Base-by-base conservation (phyloP, 2,888 invertebrate genomes). In the Deilephila porcellus region DNA sequence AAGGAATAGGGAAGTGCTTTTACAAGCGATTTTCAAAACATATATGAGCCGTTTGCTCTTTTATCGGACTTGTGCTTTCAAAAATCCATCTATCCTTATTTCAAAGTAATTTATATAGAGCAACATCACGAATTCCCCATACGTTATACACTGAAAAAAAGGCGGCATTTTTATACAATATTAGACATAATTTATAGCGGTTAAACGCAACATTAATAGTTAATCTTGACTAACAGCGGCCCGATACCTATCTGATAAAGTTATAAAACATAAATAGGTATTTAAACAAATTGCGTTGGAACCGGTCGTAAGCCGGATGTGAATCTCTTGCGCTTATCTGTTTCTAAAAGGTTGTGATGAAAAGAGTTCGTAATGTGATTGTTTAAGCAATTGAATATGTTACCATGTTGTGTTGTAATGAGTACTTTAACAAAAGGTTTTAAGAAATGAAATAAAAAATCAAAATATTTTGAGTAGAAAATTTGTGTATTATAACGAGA, bases 281-380 rank as follows among this genome's bases (percentile, higher is more conserved):
- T 77, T 78, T 74, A 82, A 78, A 78, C 76, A 77, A 80, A 78
- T 79, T 76, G 70, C 53, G 64, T 74, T 17, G n/a, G 53, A 84
- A 85, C 83, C 82, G 81, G 85, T 84, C 76, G 70, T 73, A 63
- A 83, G 77, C 83, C 83, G 82, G 83, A 85, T 83, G 78, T 80
- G 76, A 73, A 82, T 82, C 78, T 76, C 67, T 63, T 32, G 63
- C 62, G 60, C 71, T 80, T 80, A 82, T 82, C 81, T 78, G 64
- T 60, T 73, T 74, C 78, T 76, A 74, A 78, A 76, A 80, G 74
- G 70, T 76, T 80, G 79, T 76, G 59, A 73, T 72, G 64, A 45
- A 67, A 72, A 59, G 64, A 29, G 56, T 56, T 73, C 19, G 72
- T 56, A 25, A 56, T 64, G 6, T 63, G 14, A 59, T 64, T 59